phyloP scores from a whole-genome alignment of 2,888 invertebrate genomes.

The Helobdella robusta region DNA sequence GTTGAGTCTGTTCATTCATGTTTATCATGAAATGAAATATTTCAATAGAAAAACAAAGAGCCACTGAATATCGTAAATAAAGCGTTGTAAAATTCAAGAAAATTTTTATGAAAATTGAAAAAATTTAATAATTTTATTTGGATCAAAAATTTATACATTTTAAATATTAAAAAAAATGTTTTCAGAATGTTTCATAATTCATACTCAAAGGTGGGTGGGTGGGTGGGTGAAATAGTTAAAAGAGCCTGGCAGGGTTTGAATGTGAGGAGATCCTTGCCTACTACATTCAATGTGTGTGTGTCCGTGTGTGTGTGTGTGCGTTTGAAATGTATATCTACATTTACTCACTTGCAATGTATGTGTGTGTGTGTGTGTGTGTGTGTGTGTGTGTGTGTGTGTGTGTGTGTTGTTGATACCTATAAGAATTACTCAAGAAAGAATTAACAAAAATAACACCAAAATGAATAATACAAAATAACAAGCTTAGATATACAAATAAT shows the following conservation, averaged over 20 bases:
- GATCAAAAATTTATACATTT: no score
- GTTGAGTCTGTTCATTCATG: constrained; percentile 61
- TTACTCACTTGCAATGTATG: no score
- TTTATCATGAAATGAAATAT: no score
- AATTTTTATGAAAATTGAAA: not conserved
- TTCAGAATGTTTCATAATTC: no score
- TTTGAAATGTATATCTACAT: not conserved
- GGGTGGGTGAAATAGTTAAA: no score
- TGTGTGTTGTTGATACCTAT: not conserved
- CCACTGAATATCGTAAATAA: not conserved
- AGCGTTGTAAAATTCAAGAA: not conserved
- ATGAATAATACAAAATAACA: not conserved
- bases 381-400: no score
- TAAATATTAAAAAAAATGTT: no score
- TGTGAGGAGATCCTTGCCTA: not conserved
- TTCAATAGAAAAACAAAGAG: not conserved
- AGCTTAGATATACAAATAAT: not conserved
- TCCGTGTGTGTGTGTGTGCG: not conserved
- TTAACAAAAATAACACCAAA: not conserved
- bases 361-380: no score
- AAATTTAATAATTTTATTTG: no score
- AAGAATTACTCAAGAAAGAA: not conserved
- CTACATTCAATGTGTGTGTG: not conserved
- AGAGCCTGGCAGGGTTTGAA: no score
- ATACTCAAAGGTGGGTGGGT: no score